Percentiles rank a stretch among this genome's conserved stretches.
These are phyloP conservation scores for Arrhamphus sclerolepis DNA, from an alignment of 2,797 vertebrate species.

Conservation along the genomic window DNA sequence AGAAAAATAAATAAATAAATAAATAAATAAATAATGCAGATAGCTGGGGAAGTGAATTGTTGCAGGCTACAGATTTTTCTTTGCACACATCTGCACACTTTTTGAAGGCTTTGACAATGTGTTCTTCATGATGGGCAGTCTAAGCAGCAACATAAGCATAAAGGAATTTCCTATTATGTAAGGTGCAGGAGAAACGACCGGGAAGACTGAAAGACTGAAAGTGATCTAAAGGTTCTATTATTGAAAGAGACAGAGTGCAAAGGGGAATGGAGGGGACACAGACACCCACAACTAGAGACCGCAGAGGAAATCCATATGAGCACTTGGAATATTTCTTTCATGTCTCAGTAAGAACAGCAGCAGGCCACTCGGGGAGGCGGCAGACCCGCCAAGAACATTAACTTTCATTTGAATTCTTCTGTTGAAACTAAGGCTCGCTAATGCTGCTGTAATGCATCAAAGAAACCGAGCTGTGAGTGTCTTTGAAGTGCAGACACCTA, in stretches of 20 bases:
- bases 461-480: too few species aligned
- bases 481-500: too few species aligned
- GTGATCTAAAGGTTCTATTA: too few species aligned
- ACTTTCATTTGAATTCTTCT: not conserved
- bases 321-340: conserved; percentile 5
- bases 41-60: not conserved
- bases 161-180: conserved; percentile 77
- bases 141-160: conserved; percentile 67
- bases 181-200: conserved; percentile 48
- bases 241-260: conserved; percentile 37
- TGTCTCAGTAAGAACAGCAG: conserved; percentile 10
- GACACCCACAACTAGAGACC: too few species aligned
- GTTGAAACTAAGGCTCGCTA: not conserved
- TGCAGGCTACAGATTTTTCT: not conserved
- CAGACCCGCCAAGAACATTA: too few species aligned
- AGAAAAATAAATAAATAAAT: too few species aligned
- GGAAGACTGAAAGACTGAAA: too few species aligned
- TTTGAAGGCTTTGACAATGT: conserved; percentile 9
- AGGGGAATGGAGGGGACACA: conserved; percentile 15
- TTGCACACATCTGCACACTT: not conserved
- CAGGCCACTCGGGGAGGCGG: not conserved
- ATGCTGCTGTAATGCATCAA: too few species aligned
- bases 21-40: not conserved
- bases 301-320: not conserved
- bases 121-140: conserved; percentile 23